A percentile compares a stretch with the other conserved stretches of the same genome.
phyloP scores from a whole-genome alignment of 2,888 invertebrate genomes.

The Gastrophysa polygoni region DNA sequence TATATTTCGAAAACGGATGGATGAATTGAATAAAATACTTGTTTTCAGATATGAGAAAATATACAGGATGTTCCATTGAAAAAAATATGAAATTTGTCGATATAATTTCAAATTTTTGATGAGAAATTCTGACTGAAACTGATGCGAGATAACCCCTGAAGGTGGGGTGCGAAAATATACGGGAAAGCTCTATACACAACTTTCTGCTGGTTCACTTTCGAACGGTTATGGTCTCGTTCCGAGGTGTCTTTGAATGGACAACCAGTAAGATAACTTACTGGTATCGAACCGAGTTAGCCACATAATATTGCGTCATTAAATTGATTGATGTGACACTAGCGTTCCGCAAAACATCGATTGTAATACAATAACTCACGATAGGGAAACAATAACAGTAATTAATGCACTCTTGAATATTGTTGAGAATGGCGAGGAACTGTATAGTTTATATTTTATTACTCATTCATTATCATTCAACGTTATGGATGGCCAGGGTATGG shows the following conservation, averaged over 20 bases:
- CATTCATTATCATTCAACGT: not conserved
- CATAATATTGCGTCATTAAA: constrained; percentile 15
- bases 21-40: too few species aligned
- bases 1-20: too few species aligned
- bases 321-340: constrained; percentile 13
- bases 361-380: not conserved
- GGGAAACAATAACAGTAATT: not conserved
- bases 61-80: too few species aligned
- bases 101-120: too few species aligned
- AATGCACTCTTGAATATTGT: not conserved
- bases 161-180: not conserved
- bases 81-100: too few species aligned
- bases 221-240: too few species aligned
- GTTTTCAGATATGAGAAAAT: too few species aligned
- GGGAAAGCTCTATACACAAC: not conserved
- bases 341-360: constrained; percentile 1
- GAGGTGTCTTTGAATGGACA: not conserved
- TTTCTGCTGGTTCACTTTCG: not conserved
- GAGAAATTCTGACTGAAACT: too few species aligned
- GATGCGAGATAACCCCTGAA: too few species aligned
- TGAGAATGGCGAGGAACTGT: not conserved
- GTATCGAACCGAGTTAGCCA: constrained; percentile 14
- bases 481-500: not conserved
- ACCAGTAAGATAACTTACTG: not conserved
- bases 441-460: not conserved